Evolutionary conservation across 2,113 vertebrate genomes (phyloP).

Genomic region (Turnix velox): DNA sequence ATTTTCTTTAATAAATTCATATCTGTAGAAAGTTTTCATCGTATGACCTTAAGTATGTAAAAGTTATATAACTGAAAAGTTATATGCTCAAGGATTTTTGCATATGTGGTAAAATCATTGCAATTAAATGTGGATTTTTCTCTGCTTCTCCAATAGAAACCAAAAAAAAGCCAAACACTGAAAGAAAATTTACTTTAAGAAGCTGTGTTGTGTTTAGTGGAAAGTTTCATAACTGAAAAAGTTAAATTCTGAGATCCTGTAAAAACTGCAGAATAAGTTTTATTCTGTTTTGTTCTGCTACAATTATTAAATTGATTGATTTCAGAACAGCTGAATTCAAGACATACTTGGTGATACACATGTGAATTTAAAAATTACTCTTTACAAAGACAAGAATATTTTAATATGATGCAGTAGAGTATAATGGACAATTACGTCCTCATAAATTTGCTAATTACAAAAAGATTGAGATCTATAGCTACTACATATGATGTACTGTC

Average conservation of each 20-base stretch:
- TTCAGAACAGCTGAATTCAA: neutral
- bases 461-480: conserved; percentile 15
- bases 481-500: neutral
- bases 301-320: neutral
- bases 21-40: neutral
- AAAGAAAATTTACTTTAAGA: neutral
- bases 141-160: neutral
- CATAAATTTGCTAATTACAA: conserved; percentile 59
- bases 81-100: neutral
- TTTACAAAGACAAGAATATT: conserved; percentile 42
- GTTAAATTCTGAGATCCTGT: neutral
- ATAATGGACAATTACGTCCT: conserved; percentile 48
- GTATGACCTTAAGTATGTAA: neutral
- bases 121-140: neutral
- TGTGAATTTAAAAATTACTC: neutral
- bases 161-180: neutral
- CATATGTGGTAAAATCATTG: neutral
- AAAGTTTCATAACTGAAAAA: neutral
- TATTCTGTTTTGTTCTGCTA: neutral
- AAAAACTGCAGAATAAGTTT: neutral
- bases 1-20: neutral
- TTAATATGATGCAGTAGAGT: neutral
- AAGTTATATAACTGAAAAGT: neutral
- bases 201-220: neutral
- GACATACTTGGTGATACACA: neutral